Evolutionary conservation across 1,140 invertebrate species (phyloP), one percentile per base, ranked within the genome.

Genomic region (Druon quercuslanigerum): DNA sequence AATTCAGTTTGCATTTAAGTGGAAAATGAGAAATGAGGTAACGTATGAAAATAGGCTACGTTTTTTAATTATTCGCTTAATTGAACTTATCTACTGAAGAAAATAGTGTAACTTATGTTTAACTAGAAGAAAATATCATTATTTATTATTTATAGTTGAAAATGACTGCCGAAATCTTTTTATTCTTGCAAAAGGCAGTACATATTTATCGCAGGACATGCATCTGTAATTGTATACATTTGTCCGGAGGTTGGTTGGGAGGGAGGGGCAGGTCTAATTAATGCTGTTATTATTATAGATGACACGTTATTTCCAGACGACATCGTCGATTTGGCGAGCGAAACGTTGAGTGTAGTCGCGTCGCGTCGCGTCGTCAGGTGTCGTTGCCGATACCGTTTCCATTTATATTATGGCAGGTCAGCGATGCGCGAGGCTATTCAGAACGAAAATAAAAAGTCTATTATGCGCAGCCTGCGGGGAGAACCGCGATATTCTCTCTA

Each of bases 341-440:
- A 83, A 82, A 82, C 75, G 80, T 80, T 75, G 78, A 81, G 81
- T 83, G 81, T 82, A 76, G 75, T 81, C 75, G 25, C 78, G 75
- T 81, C 75, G 25, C 60, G 76, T 73, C 57, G 52, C 40, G 72
- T 57, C 52, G 77, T 72, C 54, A 80, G 80, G 66, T 81, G 73
- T 77, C 77, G 79, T 82, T 82, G 79, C 76, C 79, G 80, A 81
- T 82, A 82, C 54, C 77, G 83, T 78, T 78, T 74, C 82, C 81
- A 87, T 89, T 89, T 87, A 87, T 73, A 46, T 46, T 46, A 46
- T 46, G 40, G 75, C 83, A 85, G 84, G 81, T 85, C 86, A 88
- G 82, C 85, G 84, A 89, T 85, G 88, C 87, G 87, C 85, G 85
- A 87, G 84, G 83, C 85, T 86, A 88, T 89, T 89, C 88, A 89